phyloP scores from a whole-genome alignment of 2,888 invertebrate genomes.

The Harmothoe impar region DNA sequence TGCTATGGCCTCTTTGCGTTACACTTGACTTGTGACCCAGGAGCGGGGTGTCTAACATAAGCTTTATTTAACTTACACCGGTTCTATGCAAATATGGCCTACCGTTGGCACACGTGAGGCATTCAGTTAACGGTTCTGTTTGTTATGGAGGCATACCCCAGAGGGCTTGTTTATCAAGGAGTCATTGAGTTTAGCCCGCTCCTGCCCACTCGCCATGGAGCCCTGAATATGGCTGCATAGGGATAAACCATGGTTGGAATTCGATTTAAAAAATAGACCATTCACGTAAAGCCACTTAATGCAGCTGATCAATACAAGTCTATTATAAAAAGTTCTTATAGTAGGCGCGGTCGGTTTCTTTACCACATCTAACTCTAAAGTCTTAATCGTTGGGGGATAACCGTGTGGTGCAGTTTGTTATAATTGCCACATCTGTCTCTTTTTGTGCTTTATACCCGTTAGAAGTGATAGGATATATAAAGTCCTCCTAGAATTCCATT shows the following conservation, averaged over 20 bases:
- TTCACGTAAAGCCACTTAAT: no score
- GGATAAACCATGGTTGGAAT: no score
- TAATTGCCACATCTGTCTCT: slow-evolving; percentile 22
- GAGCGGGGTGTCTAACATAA: neutral
- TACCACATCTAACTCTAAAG: neutral
- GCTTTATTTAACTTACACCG: neutral
- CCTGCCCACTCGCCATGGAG: no score
- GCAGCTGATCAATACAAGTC: no score
- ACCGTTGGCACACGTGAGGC: neutral
- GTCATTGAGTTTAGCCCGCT: no score
- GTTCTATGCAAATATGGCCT: neutral
- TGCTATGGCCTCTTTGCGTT: no score
- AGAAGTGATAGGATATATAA: slow-evolving; percentile 12
- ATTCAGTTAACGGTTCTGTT: neutral
- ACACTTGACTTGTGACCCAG: neutral
- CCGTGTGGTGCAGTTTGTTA: neutral
- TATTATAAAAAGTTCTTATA: no score
- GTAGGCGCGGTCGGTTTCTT: no score
- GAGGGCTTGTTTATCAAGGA: neutral
- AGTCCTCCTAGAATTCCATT: neutral
- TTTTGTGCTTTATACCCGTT: neutral
- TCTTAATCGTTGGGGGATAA: neutral
- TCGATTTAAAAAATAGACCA: neutral
- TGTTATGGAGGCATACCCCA: neutral
- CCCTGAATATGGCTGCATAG: no score